Evolutionary conservation across 2,113 vertebrate species (phyloP).

Genomic region (Muntiacus reevesi): DNA sequence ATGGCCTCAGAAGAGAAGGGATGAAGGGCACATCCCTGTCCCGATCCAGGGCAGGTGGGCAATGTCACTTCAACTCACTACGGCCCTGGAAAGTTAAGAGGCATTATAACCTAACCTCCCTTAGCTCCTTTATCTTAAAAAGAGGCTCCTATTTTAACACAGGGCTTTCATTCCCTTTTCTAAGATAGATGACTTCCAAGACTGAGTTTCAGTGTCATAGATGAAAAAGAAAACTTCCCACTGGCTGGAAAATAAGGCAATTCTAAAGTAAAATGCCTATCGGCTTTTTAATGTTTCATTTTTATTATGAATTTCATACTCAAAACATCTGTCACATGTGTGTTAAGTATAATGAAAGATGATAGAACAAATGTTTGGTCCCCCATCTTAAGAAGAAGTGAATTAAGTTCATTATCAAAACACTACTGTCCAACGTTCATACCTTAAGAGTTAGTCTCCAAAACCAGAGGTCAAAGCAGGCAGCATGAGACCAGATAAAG

Average conservation of each 20-base stretch:
- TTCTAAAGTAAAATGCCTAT: conserved; percentile 1
- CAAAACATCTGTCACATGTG: not conserved
- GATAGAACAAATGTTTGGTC: not conserved
- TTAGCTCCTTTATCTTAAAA: not conserved
- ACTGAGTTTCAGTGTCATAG: not conserved
- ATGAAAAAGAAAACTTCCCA: not conserved
- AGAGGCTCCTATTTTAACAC: not conserved
- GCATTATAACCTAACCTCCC: not conserved
- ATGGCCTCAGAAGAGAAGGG: not conserved
- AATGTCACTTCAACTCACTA: not conserved
- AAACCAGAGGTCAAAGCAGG: not conserved
- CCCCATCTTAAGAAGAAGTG: not conserved
- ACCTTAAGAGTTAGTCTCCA: not conserved
- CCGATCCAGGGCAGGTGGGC: not conserved
- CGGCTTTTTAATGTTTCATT: not conserved
- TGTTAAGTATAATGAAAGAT: not conserved
- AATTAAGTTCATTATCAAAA: not conserved
- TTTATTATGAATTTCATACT: not conserved
- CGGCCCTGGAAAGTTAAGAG: not conserved
- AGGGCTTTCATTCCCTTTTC: not conserved
- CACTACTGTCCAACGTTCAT: not conserved
- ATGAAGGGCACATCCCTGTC: not conserved
- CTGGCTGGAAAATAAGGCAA: not conserved
- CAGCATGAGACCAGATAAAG: not conserved
- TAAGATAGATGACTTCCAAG: not conserved